Percentiles rank a stretch among this genome's conserved stretches.
These are phyloP conservation scores for Whitmania pigra DNA, from an alignment of 1,140 invertebrate species.

Conservation along the genomic window DNA sequence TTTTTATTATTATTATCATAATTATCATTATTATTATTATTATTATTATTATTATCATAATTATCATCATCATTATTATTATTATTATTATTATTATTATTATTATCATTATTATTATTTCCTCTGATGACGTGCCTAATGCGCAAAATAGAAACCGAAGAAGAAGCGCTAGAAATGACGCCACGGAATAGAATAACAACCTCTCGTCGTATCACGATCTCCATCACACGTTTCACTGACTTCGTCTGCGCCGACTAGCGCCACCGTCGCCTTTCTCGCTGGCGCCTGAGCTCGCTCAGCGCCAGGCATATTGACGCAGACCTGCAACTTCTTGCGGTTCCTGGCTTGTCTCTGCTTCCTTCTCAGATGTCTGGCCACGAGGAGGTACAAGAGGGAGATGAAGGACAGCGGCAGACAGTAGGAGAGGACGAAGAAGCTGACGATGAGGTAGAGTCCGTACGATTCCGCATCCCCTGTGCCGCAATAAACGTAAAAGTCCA, in stretches of 20 bases:
- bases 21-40: too few relatives aligned
- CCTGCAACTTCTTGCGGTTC: neutral
- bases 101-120: too few relatives aligned
- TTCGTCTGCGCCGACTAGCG: neutral
- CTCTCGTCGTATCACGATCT: neutral
- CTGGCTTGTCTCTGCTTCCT: too few relatives aligned
- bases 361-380: constrained; percentile 16
- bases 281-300: neutral
- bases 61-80: too few relatives aligned
- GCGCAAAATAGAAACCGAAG: too few relatives aligned
- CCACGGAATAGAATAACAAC: neutral
- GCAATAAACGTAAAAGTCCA: constrained; percentile 20
- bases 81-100: too few relatives aligned
- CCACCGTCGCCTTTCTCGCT: neutral
- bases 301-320: neutral
- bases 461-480: constrained; percentile 17
- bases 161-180: too few relatives aligned
- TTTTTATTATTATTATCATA: too few relatives aligned
- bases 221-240: neutral
- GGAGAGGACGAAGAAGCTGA: constrained; percentile 22
- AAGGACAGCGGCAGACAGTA: constrained; percentile 19
- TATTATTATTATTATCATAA: too few relatives aligned
- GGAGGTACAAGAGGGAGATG: constrained; percentile 21
- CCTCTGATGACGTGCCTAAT: too few relatives aligned
- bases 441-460: constrained; percentile 12